Base-by-base conservation (phyloP, 2,113 vertebrate genomes). In the Nipponia nippon region DNA sequence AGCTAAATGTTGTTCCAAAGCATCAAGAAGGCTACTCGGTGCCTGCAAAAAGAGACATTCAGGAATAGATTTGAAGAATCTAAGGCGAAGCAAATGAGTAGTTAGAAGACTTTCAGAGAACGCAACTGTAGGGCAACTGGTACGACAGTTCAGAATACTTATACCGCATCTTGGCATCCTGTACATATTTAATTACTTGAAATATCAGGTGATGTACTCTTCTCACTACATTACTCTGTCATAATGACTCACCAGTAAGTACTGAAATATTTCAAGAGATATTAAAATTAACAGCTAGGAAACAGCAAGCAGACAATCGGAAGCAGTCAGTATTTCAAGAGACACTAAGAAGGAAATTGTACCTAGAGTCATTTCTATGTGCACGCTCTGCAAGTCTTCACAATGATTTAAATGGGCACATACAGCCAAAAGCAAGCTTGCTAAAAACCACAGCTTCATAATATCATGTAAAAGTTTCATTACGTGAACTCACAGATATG, bases 1-100 rank as follows among this genome's bases (percentile, higher is more conserved):
- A 96, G 99, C 99, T 98, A 99, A 98, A 97, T 99, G 99, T 87
- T 99, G 99, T 97, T 99, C 99, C 98, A 99, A 98, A 98, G 99
- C 99, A 98, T 99, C 99, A 79, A 99, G 98, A 87, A 99, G 99
- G 98, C 99, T 99, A 98, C 99, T 99, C 4, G 99, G 99, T 95
- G 99, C 99, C 99, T 99, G 93, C 44, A 96, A 97, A 97, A 8
- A 93, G 44, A 87, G 80, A 61, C 93, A 63, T 72, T 26, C 5
- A 3, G 38, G 13, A 89, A 91, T 4, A 84, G 10, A 25, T 46
- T 32, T 87, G 36, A 93, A 83, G 52, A 81, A 85, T 56, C 12
- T 29, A 83, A 75, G 49, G 32, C 2, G 2, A 88, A 79, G 18
- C 44, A 76, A 76, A 53, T 25, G 32, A 50, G 9, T 4, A 84